Evolutionary conservation across 2,797 vertebrate genomes (phyloP).

Genomic region (Labeo calbasu): DNA sequence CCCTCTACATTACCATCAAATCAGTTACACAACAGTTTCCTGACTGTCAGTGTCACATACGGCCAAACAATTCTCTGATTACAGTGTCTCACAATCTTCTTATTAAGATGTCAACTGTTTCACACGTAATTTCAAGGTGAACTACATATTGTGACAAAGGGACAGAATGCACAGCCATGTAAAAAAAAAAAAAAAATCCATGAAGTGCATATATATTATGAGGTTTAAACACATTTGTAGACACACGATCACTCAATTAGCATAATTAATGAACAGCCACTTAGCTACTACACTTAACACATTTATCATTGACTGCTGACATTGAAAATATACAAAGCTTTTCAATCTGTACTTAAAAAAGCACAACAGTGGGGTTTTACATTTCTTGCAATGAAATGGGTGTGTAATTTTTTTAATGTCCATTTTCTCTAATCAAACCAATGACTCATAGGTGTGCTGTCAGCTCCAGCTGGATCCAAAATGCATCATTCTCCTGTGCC

Average conservation of each 20-base stretch:
- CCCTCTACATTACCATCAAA: neutral
- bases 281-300: slow-evolving; percentile 14
- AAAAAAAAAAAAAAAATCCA: neutral
- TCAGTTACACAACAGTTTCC: neutral
- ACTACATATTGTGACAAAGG: neutral
- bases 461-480: neutral
- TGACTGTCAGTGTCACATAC: slow-evolving; percentile 6
- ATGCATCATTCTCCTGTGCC: neutral
- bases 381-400: neutral
- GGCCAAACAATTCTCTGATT: neutral
- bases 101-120: slow-evolving; percentile 14
- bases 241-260: neutral
- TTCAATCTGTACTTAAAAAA: neutral
- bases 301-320: slow-evolving; percentile 30
- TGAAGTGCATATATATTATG: neutral
- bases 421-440: neutral
- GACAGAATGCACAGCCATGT: neutral
- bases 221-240: neutral
- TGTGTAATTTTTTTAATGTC: neutral
- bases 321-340: slow-evolving; percentile 12
- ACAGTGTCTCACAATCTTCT: neutral
- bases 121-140: neutral
- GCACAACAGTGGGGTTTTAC: neutral
- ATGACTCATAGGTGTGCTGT: neutral
- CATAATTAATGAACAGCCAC: slow-evolving; percentile 26